These are phyloP conservation scores for Norana najaformis DNA, from an alignment of 2,888 invertebrate species.

Conservation along the genomic window DNA sequence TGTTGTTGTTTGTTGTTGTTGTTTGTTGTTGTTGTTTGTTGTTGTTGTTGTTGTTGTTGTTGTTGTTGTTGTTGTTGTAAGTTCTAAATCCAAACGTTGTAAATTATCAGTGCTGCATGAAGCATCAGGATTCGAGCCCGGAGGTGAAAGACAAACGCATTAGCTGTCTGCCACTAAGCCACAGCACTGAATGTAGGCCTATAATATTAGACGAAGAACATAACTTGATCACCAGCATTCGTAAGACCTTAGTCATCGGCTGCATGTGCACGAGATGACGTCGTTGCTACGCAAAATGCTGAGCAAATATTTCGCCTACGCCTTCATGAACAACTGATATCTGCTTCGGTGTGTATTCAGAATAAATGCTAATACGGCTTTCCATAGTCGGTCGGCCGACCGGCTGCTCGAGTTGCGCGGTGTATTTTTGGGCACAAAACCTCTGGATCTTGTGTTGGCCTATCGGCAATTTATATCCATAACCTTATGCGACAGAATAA, in stretches of 20 bases:
- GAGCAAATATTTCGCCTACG: not conserved
- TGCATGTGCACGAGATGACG: not conserved
- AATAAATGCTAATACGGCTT: not conserved
- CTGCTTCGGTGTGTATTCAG: not conserved
- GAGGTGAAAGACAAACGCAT: not conserved
- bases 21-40: too few species aligned
- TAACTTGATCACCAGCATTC: not conserved
- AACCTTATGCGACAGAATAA: not conserved
- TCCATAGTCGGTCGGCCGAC: not conserved
- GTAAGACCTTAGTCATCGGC: not conserved
- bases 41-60: too few species aligned
- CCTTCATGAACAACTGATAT: not conserved
- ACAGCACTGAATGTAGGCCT: not conserved
- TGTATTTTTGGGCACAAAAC: not conserved
- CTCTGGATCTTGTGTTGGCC: not conserved
- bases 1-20: too few species aligned
- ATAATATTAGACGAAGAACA: not conserved
- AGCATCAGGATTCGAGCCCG: not conserved
- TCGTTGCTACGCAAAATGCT: not conserved
- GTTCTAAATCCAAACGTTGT: too few species aligned
- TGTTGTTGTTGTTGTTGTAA: too few species aligned
- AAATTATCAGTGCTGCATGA: too few species aligned
- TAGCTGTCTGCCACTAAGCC: not conserved
- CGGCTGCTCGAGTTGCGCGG: not conserved
- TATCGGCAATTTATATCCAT: not conserved